Evolutionary conservation across 2,797 vertebrate species (phyloP).

Genomic region (Oryzias sinensis): DNA sequence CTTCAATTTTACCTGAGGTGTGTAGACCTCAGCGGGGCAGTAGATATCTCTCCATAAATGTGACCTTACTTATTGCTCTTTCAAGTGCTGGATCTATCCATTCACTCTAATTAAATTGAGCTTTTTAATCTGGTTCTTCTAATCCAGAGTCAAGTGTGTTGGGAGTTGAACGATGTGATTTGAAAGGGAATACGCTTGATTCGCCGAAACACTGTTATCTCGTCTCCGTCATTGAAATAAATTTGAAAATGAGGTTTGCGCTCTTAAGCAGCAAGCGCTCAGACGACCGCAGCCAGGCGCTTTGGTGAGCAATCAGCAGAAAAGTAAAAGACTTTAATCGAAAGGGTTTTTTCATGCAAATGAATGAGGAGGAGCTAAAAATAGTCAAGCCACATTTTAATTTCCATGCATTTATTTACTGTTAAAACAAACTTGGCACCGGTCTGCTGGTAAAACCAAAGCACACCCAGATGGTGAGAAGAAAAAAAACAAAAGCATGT

Average conservation of each 20-base stretch:
- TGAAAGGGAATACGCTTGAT: slow-evolving; percentile 82
- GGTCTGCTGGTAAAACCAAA: slow-evolving; percentile 29
- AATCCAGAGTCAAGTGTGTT: slow-evolving; percentile 82
- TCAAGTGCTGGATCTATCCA: slow-evolving; percentile 82
- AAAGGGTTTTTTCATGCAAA: slow-evolving; percentile 34
- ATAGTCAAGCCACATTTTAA: slow-evolving; percentile 19
- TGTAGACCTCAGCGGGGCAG: slow-evolving; percentile 71
- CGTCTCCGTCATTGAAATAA: slow-evolving; percentile 76
- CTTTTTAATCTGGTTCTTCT: slow-evolving; percentile 84
- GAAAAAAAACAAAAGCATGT: slow-evolving; percentile 25
- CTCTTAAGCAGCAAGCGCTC: slow-evolving; percentile 70
- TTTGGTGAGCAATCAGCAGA: slow-evolving; percentile 51
- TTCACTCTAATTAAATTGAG: slow-evolving; percentile 86
- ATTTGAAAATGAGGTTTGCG: slow-evolving; percentile 79
- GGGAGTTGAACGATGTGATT: slow-evolving; percentile 81
- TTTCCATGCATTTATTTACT: slow-evolving; percentile 18
- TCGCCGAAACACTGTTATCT: slow-evolving; percentile 80
- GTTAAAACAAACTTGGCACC: slow-evolving; percentile 36
- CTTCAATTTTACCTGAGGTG: slow-evolving; percentile 81
- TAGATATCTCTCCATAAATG: slow-evolving; percentile 79
- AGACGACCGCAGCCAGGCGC: slow-evolving; percentile 60
- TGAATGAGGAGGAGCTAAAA: slow-evolving; percentile 24
- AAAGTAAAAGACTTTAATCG: slow-evolving; percentile 56
- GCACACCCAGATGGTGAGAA: slow-evolving; percentile 33
- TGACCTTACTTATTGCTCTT: slow-evolving; percentile 82